Evolutionary conservation across 2,113 vertebrate genomes (phyloP).

Genomic region (Strix uralensis): DNA sequence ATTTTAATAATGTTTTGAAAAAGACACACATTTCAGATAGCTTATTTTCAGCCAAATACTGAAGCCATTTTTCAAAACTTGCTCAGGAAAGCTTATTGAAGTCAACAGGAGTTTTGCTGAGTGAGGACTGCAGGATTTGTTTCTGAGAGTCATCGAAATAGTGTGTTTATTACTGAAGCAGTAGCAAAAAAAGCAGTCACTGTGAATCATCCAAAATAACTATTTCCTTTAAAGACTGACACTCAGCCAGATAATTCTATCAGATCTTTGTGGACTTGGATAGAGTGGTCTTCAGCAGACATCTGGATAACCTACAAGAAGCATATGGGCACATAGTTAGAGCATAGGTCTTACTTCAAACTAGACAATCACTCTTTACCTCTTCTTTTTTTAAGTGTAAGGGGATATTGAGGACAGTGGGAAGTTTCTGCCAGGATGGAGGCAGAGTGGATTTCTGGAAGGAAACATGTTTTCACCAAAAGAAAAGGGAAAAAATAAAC

Average conservation of each 20-base stretch:
- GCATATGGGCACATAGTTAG: not conserved
- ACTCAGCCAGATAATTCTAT: slow-evolving; percentile 22
- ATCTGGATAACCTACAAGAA: slow-evolving; percentile 3
- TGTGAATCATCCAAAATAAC: slow-evolving; percentile 54
- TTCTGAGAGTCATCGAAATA: slow-evolving; percentile 47
- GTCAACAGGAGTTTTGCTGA: slow-evolving; percentile 7
- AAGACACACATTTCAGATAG: not conserved
- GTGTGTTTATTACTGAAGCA: slow-evolving; percentile 59
- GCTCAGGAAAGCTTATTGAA: not conserved
- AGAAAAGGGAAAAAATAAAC: slow-evolving; percentile 29
- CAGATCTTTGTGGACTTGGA: slow-evolving; percentile 12
- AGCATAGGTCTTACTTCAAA: not conserved
- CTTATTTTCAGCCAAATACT: not conserved
- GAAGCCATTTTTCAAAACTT: not conserved
- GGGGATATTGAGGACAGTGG: slow-evolving; percentile 16
- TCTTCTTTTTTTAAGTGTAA: not conserved
- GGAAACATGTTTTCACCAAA: slow-evolving; percentile 27
- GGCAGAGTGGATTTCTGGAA: slow-evolving; percentile 16
- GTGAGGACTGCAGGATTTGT: not conserved
- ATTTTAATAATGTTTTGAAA: slow-evolving; percentile 5
- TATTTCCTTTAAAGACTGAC: slow-evolving; percentile 53
- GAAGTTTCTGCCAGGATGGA: not conserved
- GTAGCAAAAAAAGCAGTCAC: slow-evolving; percentile 41
- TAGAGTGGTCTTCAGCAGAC: not conserved
- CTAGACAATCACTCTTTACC: not conserved